Evolutionary conservation across 2,888 invertebrate genomes (phyloP).

Genomic region (Corbicula japonica): DNA sequence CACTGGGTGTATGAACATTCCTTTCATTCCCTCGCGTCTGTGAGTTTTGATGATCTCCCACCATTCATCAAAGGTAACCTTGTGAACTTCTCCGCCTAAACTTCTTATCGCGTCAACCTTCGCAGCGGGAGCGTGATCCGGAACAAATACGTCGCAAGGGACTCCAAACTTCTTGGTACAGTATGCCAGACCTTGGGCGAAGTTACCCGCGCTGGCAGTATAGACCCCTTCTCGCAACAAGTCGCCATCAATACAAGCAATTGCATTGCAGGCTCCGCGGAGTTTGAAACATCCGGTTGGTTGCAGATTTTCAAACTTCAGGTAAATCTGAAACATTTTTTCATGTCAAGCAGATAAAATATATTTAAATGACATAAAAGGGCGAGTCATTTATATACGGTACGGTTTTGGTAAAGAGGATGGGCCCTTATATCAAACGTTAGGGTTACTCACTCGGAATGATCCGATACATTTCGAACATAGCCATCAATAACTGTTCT

Average conservation of each 20-base stretch:
- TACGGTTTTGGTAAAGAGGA: too few relatives aligned
- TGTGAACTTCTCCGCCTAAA: slow-evolving; percentile 73
- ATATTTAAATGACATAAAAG: too few relatives aligned
- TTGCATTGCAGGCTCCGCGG: slow-evolving; percentile 82
- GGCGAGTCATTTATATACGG: too few relatives aligned
- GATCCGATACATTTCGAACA: too few relatives aligned
- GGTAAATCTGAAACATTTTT: slow-evolving; percentile 77
- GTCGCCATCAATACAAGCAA: slow-evolving; percentile 67
- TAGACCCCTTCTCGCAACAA: slow-evolving; percentile 76
- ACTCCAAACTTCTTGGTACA: slow-evolving; percentile 69
- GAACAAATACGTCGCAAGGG: slow-evolving; percentile 79
- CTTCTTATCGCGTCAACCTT: slow-evolving; percentile 73
- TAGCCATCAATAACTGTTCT: too few relatives aligned
- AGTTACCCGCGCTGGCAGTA: slow-evolving; percentile 85
- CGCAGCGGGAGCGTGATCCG: slow-evolving; percentile 78
- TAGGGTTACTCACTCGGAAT: too few relatives aligned
- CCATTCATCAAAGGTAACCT: slow-evolving; percentile 80
- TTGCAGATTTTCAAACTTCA: slow-evolving; percentile 84
- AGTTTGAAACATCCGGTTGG: slow-evolving; percentile 84
- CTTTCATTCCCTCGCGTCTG: slow-evolving; percentile 71
- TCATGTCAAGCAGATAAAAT: too few relatives aligned
- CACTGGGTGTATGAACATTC: slow-evolving; percentile 83
- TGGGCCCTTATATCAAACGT: too few relatives aligned
- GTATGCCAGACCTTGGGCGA: slow-evolving; percentile 83
- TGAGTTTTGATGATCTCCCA: slow-evolving; percentile 78